Base-by-base conservation (phyloP, 2,888 invertebrate genomes). In the Lithophane ornitopus region DNA sequence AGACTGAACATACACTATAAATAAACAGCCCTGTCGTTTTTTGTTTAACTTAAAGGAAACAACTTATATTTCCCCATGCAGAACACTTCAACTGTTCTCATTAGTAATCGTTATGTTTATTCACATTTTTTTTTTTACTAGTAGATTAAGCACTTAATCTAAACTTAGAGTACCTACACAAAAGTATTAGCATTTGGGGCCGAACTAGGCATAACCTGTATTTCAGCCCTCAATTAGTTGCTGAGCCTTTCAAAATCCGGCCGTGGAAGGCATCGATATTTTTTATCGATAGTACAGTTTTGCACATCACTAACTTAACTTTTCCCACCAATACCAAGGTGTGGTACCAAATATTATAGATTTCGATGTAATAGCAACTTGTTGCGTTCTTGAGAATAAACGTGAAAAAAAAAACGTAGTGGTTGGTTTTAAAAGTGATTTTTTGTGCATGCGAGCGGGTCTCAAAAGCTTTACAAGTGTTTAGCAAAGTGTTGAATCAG, bases 301-400 rank as follows among this genome's bases (percentile, higher is more conserved):
- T 16, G 14, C 28, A 44, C 62, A 41, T 56, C 76, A 78, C 69
- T 76, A 39, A 22, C 14, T 16, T 56, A 4, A 49, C 49, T 54
- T 68, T 78, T 78, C 44, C 39, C 39, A 41, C 26, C 28, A 56
- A 70, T 56, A 62, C 11, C 16, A 56, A 44, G 3, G 0, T 63
- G 22, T n/a, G 14, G 14, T 39, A 26, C 52, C 3, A 62, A 68
- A 62, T 76, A 58, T 54, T 34, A 46, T 39, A 14, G 19, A n/a
- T 52, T 58, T 78, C 19, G 46, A 49, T 58, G n/a, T 46, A 44
- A 58, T 34, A 28, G n/a, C 34, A 62, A 70, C 77, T 46, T 70
- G 56, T 63, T 41, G 41, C 54, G 41, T 78, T 70, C 39, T 69
- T 69, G 26, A 62, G 28, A 69, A 6, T 16, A 39, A 39, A 62